phyloP scores from a whole-genome alignment of 2,797 vertebrate genomes.

The Manis crassicaudata region DNA sequence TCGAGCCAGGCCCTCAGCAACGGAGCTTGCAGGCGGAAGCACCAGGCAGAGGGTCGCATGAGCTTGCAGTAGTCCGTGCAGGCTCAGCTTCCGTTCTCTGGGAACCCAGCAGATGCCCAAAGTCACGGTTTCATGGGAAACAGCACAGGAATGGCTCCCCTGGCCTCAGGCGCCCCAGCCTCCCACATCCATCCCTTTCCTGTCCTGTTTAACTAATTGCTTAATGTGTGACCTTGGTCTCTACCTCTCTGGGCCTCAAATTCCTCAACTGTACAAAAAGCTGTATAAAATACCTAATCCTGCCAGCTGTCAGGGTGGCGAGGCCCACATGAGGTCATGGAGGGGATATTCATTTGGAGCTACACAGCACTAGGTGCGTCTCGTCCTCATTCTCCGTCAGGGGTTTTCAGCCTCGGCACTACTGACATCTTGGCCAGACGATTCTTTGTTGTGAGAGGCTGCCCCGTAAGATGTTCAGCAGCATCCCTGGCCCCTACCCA shows the following conservation, averaged over 20 bases:
- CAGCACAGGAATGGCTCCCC: neutral
- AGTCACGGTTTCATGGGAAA: neutral
- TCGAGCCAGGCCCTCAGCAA: neutral
- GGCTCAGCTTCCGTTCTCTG: neutral
- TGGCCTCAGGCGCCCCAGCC: neutral
- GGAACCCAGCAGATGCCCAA: neutral
- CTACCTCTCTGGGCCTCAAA: neutral
- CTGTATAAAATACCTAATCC: neutral
- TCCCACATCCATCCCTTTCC: neutral
- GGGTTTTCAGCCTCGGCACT: neutral
- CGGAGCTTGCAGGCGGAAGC: no score
- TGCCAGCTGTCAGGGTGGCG: neutral
- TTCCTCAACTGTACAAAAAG: neutral
- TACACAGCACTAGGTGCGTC: fast-evolving
- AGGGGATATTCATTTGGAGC: neutral
- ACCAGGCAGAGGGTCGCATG: neutral
- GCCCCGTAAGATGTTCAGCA: neutral
- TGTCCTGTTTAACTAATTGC: neutral
- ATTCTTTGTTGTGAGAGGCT: neutral
- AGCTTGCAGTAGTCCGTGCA: neutral
- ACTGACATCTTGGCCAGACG: fast-evolving
- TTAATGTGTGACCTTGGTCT: neutral
- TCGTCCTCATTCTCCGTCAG: neutral
- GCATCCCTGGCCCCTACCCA: neutral
- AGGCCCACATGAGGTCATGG: neutral